Evolutionary conservation across 2,888 invertebrate species (phyloP).

Genomic region (Dryocosmus kuriphilus): DNA sequence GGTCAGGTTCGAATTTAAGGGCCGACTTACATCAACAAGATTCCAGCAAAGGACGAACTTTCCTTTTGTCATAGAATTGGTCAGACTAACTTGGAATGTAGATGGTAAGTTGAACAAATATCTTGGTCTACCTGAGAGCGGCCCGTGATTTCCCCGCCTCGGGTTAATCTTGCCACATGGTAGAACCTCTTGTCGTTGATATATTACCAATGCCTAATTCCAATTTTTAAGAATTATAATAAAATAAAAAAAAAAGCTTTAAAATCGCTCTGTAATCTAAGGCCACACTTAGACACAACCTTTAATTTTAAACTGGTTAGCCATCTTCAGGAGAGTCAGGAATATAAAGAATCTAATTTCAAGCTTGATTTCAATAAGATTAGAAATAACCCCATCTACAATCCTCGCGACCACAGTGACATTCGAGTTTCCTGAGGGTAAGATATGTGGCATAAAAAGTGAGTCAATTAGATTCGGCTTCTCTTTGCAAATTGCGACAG

Average conservation of each 20-base stretch:
- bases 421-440: not conserved
- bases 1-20: slow-evolving; percentile 27
- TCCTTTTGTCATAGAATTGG: not conserved
- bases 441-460: slow-evolving; percentile 11
- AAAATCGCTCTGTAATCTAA: too few species aligned
- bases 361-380: too few species aligned
- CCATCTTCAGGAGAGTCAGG: not conserved
- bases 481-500: slow-evolving; percentile 49
- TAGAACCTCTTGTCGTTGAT: not conserved
- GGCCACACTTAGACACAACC: too few species aligned
- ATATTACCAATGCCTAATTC: slow-evolving; percentile 12
- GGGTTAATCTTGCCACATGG: slow-evolving; percentile 18
- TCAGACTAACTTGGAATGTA: slow-evolving; percentile 10
- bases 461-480: slow-evolving; percentile 14
- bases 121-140: slow-evolving; percentile 6
- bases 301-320: too few species aligned
- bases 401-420: not conserved
- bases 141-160: slow-evolving; percentile 20
- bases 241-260: not conserved
- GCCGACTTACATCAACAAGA: not conserved
- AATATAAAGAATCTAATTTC: not conserved
- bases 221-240: not conserved
- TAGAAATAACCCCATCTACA: not conserved
- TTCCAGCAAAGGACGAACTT: slow-evolving; percentile 2
- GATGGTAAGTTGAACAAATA: slow-evolving; percentile 20